Evolutionary conservation across 2,888 invertebrate species (phyloP).

Genomic region (Tipula helvola): DNA sequence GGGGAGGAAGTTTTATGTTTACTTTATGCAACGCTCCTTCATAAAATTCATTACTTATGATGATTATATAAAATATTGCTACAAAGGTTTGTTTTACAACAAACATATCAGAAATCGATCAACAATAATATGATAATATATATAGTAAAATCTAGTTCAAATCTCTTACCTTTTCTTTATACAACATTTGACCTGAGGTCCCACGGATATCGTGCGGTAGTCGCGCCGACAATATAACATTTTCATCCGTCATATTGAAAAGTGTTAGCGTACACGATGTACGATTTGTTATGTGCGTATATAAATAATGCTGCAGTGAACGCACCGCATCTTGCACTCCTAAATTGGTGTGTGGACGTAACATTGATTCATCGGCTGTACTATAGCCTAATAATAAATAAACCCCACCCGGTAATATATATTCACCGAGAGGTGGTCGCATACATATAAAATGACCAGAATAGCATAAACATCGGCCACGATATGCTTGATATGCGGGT

Average conservation of each 20-base stretch:
- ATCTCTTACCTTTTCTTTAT: conserved; percentile 55
- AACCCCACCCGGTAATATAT: conserved; percentile 47
- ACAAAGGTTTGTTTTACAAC: background rate
- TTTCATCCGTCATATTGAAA: conserved; percentile 77
- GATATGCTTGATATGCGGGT: conserved; percentile 79
- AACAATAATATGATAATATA: background rate
- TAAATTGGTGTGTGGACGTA: conserved; percentile 70
- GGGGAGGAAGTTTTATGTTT: too few relatives aligned
- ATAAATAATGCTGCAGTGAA: conserved; percentile 67
- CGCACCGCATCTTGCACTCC: conserved; percentile 75
- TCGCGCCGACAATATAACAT: conserved; percentile 74
- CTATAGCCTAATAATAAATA: conserved; percentile 84
- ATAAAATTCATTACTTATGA: too few relatives aligned
- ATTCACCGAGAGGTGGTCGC: conserved; percentile 61
- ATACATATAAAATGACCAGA: conserved; percentile 87
- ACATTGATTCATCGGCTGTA: conserved; percentile 68
- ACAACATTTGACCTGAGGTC: conserved; percentile 51
- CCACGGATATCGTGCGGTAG: conserved; percentile 50
- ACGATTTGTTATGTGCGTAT: conserved; percentile 61
- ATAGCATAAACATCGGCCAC: conserved; percentile 82
- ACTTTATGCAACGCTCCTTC: too few relatives aligned
- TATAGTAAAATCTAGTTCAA: background rate
- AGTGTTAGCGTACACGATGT: conserved; percentile 72
- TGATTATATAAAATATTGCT: background rate
- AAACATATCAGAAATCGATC: background rate